A percentile compares a stretch with the other conserved stretches of the same genome.
phyloP scores from a whole-genome alignment of 2,888 invertebrate species.

The Sclerodermus sp. region DNA sequence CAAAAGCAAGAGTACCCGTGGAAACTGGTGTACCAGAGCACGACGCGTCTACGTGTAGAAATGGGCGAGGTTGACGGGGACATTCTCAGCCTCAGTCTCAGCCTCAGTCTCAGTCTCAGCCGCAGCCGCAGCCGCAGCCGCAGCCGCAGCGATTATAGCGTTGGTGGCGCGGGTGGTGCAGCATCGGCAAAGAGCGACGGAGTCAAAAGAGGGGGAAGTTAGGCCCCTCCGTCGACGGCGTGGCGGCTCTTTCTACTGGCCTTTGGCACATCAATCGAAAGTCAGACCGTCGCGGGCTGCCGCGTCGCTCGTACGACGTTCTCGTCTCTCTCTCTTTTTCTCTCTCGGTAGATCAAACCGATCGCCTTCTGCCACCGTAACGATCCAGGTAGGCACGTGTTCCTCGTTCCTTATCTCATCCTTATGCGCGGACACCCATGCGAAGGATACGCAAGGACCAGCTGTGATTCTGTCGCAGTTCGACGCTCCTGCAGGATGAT shows the following conservation, averaged over 20 bases:
- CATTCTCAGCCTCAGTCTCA: no score
- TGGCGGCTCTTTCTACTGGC: conserved; percentile 19
- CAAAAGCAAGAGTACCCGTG: no score
- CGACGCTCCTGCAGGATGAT: no score
- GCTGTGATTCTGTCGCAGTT: no score
- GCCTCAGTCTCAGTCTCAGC: no score
- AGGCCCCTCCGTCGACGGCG: conserved; percentile 26
- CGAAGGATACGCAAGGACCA: no score
- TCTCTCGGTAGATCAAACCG: not conserved
- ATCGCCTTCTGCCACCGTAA: not conserved
- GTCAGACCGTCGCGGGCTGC: conserved; percentile 24
- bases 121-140: not conserved
- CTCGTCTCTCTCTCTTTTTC: not conserved
- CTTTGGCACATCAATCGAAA: conserved; percentile 24
- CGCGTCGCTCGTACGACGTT: conserved; percentile 1
- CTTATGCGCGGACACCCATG: no score
- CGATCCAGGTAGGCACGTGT: not conserved
- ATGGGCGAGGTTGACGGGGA: no score
- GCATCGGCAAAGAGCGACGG: not conserved
- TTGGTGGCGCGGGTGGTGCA: not conserved
- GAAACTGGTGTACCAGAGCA: no score
- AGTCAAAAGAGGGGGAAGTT: conserved; percentile 10
- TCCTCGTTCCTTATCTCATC: not conserved
- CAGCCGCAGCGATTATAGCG: not conserved
- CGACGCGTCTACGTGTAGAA: no score